Evolutionary conservation across 2,113 vertebrate genomes (phyloP), one percentile per base, ranked within the genome.

Genomic region (Irena cyanogastra): DNA sequence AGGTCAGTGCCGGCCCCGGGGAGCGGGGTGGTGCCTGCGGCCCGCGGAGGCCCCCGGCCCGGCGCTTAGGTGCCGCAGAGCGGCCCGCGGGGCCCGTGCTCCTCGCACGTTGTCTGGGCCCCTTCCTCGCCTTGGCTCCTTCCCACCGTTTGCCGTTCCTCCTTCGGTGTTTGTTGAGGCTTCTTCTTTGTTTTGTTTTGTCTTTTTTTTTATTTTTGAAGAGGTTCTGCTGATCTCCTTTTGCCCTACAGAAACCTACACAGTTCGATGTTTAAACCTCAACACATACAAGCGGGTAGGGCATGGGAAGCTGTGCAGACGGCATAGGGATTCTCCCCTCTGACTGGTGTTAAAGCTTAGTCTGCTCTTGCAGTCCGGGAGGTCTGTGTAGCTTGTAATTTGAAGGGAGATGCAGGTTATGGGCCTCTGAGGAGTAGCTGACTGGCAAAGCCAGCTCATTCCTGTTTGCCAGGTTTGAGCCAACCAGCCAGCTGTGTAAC

Each of bases 1-100:
- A 93, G 94, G 94, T 96, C 85, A 94, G 94, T 95, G 78, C 85
- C 81, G 74, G 90, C 87, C 59, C 39, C 21, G 59, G 83, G n/a
- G 37, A 28, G 65, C 31, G 56, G 6, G 52, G 71, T 39, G 61
- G 31, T 75, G 42, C 83, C 60, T 30, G 60, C 60, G 60, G 83
- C 70, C 83, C 35, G 60, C 44, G 30, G 60, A 50, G 69, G 35
- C 61, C 68, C 71, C 19, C 5, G 26, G 33, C 45, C 56, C 42
- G 27, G 65, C 31, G 6, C 47, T 16, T 21, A 53, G 75, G 60
- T n/a, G 50, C 33, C 3, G 37, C n/a, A 28, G 52, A 16, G 3
- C 39, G 47, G 66, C 44, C 11, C 41, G 50, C 15, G 9, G 57
- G 21, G 35, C 4, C 8, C 24, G 15, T 61, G 87, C 79, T 80